These are phyloP conservation scores for Incurvaria masculella DNA, from an alignment of 2,888 invertebrate genomes.

Conservation along the genomic window DNA sequence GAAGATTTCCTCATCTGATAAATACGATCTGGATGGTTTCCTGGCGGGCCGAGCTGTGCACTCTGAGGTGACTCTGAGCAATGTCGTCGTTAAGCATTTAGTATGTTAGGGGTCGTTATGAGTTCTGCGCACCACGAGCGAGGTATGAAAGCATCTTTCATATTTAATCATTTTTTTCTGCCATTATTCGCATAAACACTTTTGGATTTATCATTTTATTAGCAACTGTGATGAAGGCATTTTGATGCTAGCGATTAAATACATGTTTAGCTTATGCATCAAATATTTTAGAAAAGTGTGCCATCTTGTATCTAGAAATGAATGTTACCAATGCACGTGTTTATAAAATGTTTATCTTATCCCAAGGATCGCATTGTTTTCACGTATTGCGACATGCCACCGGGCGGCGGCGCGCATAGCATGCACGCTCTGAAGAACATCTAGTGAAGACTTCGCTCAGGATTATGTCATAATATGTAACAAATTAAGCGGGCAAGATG, in stretches of 20 bases:
- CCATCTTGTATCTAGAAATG: background rate
- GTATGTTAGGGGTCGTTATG: background rate
- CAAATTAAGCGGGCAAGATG: too few relatives aligned
- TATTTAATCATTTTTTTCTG: too few relatives aligned
- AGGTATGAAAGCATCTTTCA: background rate
- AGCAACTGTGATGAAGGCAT: too few relatives aligned
- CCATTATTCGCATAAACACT: too few relatives aligned
- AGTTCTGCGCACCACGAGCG: background rate
- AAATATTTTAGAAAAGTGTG: too few relatives aligned
- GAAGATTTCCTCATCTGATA: background rate
- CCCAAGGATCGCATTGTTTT: background rate
- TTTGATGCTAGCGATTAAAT: too few relatives aligned
- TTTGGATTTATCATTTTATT: too few relatives aligned
- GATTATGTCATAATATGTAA: background rate
- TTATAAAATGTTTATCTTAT: background rate
- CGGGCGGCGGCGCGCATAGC: too few relatives aligned
- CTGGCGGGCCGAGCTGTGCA: background rate
- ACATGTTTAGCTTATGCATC: too few relatives aligned
- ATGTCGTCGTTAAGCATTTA: background rate
- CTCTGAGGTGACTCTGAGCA: background rate
- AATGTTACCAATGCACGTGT: background rate
- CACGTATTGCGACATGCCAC: background rate
- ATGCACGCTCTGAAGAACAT: background rate
- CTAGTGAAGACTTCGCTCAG: background rate
- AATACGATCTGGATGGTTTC: background rate